Evolutionary conservation across 2,888 invertebrate species (phyloP).

Genomic region (Linyphia triangularis): DNA sequence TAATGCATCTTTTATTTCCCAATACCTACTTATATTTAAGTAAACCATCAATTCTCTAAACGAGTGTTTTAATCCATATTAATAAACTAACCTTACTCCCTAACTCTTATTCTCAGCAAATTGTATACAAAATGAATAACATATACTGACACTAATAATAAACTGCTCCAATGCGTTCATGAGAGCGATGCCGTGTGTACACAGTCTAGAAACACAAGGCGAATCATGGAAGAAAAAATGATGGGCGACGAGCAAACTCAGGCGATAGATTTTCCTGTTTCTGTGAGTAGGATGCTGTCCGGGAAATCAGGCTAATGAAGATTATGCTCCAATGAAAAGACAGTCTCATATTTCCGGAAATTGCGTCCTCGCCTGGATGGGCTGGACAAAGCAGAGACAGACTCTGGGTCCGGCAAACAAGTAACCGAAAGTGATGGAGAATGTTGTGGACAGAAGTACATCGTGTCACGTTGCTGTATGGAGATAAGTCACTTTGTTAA

Average conservation of each 20-base stretch:
- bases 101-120: neutral
- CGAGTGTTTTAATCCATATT: too few species aligned
- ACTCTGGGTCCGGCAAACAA: slow-evolving; percentile 18
- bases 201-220: slow-evolving; percentile 7
- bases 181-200: slow-evolving; percentile 2
- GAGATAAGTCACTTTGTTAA: too few species aligned
- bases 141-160: slow-evolving; percentile 3
- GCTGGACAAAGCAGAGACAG: slow-evolving; percentile 10
- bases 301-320: slow-evolving; percentile 67
- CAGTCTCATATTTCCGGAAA: slow-evolving; percentile 65
- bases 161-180: slow-evolving; percentile 13
- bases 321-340: slow-evolving; percentile 61
- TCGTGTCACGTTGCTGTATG: too few species aligned
- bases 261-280: slow-evolving; percentile 4
- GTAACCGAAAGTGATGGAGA: neutral
- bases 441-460: neutral
- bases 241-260: neutral
- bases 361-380: slow-evolving; percentile 53
- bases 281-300: slow-evolving; percentile 21
- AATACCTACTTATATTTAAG: too few species aligned
- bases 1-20: too few species aligned
- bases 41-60: too few species aligned
- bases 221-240: neutral
- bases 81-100: too few species aligned
- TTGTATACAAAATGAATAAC: neutral